phyloP scores from a whole-genome alignment of 2,888 invertebrate species.

The Abrostola triplasia region DNA sequence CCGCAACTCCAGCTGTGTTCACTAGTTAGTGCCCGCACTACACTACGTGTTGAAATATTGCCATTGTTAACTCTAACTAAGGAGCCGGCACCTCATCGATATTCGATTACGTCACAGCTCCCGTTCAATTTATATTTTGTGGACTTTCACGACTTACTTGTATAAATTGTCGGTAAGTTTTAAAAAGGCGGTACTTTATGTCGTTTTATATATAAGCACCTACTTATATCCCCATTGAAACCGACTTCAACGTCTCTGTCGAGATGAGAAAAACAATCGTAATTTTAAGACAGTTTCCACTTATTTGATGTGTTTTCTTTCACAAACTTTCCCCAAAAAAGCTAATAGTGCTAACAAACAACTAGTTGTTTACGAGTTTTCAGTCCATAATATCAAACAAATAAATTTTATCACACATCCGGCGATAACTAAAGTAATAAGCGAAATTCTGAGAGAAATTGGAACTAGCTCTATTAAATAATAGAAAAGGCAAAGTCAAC shows the following conservation, averaged over 20 bases:
- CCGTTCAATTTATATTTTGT: conserved; percentile 9
- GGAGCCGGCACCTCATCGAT: conserved; percentile 60
- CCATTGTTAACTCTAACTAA: conserved; percentile 59
- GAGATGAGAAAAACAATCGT: conserved; percentile 43
- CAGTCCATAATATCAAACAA: conserved; percentile 56
- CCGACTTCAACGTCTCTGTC: not conserved
- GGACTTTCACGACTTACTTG: conserved; percentile 15
- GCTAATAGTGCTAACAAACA: conserved; percentile 55
- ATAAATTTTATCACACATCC: conserved; percentile 53
- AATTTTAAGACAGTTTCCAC: conserved; percentile 36
- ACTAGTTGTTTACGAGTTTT: conserved; percentile 61
- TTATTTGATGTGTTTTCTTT: conserved; percentile 50
- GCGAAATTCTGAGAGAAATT: conserved; percentile 30
- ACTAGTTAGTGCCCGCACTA: conserved; percentile 79
- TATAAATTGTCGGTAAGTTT: conserved; percentile 22
- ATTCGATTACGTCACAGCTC: conserved; percentile 50
- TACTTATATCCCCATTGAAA: too few species aligned
- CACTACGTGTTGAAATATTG: conserved; percentile 77
- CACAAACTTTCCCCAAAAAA: conserved; percentile 39
- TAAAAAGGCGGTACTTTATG: conserved; percentile 28
- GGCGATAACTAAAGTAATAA: conserved; percentile 31
- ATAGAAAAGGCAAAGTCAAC: conserved; percentile 8
- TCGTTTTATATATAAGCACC: conserved; percentile 8
- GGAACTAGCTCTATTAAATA: conserved; percentile 26
- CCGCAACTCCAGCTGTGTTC: conserved; percentile 82